Evolutionary conservation across 2,797 vertebrate species (phyloP), one percentile per base, ranked within the genome.

Genomic region (Spondyliosoma cantharus): DNA sequence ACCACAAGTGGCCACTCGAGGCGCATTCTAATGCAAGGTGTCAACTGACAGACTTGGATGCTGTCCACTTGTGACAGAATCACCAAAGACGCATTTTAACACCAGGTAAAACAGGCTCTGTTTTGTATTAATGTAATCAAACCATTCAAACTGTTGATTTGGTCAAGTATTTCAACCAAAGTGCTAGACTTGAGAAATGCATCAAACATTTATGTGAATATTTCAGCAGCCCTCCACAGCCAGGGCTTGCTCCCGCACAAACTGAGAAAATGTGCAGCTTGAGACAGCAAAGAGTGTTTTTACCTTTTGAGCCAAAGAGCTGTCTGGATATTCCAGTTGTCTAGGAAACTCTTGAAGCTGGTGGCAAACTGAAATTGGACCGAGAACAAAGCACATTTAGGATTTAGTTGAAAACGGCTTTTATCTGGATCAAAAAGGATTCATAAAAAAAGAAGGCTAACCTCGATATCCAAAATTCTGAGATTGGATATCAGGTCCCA

Each of bases 301-400:
- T 86, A 92, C 98, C 97, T 97, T 95, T 99, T 99, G 61, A 99
- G 96, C 98, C 98, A 99, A 78, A 97, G 96, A 59, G 97, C 96
- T 87, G 98, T 99, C 91, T 99, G 98, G 85, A 99, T 98, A 88
- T 99, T 99, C 98, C 98, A 99, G 77, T 99, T 99, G 93, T 99
- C 98, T 54, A 99, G 94, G 94, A 99, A 99, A 94, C 96, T 96
- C 95, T 99, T 99, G 93, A 99, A 99, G 94, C 98, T 99, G 85
- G 98, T 99, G 65, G 98, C 97, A 87, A 97, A 96, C 98, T 99
- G 94, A 80, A 94, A 93, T 82, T 20, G 4, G 52, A 20, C 7
- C 7, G 8, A 71, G 9, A 70, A 59, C 4, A 48, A 78, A 17
- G 65, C 12, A 54, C 29, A 19, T 61, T 82, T 14, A 76, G 32